Base-by-base conservation (phyloP, 2,888 invertebrate species). In the Raillietiella orientalis region DNA sequence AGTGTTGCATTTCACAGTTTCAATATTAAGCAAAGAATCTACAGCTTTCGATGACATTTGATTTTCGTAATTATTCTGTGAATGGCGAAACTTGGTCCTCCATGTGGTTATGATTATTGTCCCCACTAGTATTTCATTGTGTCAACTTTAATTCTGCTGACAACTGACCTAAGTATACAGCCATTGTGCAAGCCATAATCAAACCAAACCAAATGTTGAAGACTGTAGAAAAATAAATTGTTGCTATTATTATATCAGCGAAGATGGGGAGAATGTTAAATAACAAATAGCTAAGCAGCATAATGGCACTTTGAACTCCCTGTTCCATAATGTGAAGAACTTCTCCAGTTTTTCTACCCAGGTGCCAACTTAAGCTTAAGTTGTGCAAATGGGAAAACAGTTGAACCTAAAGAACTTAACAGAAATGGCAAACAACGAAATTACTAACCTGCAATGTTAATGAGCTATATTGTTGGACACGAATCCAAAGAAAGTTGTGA, bases 1-100 rank as follows among this genome's bases (percentile, higher is more conserved):
- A 4, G 75, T 75, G 43, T 90, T 93, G 49, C 93, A 93, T 45
- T 96, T 96, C 0, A 90, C 93, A 2, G 93, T 93, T 52, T 96
- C 93, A 49, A 82, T 93, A 52, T 96, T 96, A 9, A 93, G 55
- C 27, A 96, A 50, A 1, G 93, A 90, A 47, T 96, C 93, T 0
- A 93, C 84, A 28, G 82, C 82, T 30, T 70, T 60, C 4, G 82
- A 74, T 38, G 75, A 67, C 30, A 71, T 67, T 19, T 66, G 74
- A 47, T 93, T 96, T 42, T 93, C 90, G 0, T 79, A 69, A 15
- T 66, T 52, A 48, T 93, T 96, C 82, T 87, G 84, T 4, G 67
- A 59, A 16, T 90, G 55, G 36, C 87, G 70, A 49, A 62, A 93
- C 46, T 90, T 77, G 0, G 90, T 93, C 9, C 93, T 58, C 93